Conservation (phyloP, 1,140 invertebrate species). For the Drosophila trapezifrons region DNA sequence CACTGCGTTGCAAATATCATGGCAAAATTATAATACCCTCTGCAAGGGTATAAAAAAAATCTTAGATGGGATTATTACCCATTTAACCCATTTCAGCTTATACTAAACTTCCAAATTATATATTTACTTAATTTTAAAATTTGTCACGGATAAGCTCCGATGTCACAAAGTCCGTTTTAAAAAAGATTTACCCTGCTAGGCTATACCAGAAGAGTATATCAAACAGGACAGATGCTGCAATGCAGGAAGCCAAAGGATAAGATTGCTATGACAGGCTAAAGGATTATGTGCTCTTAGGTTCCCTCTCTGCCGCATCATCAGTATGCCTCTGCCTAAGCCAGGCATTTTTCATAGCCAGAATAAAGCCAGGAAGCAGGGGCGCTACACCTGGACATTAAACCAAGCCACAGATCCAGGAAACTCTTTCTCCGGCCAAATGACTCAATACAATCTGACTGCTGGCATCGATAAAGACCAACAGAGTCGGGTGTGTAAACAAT, state of each 20-base stretch:
- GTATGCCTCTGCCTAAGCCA: constrained; percentile 41
- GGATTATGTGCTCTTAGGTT: constrained; percentile 58
- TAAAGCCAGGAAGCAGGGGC: constrained; percentile 20
- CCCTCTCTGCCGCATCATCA: neutral
- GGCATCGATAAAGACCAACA: constrained; percentile 67
- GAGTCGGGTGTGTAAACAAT: constrained; percentile 69
- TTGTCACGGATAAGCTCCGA: neutral
- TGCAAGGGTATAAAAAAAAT: too few species aligned
- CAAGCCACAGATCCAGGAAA: constrained; percentile 20
- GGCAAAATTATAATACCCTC: too few species aligned
- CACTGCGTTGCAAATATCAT: too few species aligned
- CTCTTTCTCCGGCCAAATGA: constrained; percentile 37
- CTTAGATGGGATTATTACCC: too few species aligned
- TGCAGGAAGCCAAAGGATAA: constrained; percentile 14
- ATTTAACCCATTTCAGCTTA: too few species aligned
- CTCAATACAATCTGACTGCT: constrained; percentile 43
- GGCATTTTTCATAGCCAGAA: constrained; percentile 61
- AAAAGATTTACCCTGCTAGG: constrained; percentile 1
- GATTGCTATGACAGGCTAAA: constrained; percentile 53
- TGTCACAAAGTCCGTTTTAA: neutral
- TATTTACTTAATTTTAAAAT: neutral
- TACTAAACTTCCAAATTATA: neutral
- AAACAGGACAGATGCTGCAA: constrained; percentile 29
- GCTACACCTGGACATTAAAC: constrained; percentile 35
- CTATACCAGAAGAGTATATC: constrained; percentile 14